Percentiles rank a stretch among this genome's conserved stretches.
Conservation (phyloP, 2,797 vertebrate genomes). For the Siniperca obscura region DNA sequence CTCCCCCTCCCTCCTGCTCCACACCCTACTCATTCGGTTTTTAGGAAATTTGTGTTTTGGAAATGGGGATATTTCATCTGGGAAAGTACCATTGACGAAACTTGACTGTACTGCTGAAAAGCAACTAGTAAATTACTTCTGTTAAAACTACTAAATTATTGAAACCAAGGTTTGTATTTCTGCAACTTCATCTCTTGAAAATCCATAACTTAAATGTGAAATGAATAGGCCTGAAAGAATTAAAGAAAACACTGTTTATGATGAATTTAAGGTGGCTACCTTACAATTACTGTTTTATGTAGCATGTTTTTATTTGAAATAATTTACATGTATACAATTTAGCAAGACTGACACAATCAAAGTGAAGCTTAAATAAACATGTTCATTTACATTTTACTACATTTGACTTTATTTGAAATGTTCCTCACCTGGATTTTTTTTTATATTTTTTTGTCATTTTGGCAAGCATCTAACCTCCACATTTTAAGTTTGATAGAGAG, state of each 20-base stretch:
- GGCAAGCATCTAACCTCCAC: neutral
- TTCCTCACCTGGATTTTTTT: neutral
- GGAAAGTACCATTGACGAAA: conserved; percentile 77
- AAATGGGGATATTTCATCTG: conserved; percentile 60
- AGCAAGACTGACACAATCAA: neutral
- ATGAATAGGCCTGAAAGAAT: neutral
- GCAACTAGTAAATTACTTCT: neutral
- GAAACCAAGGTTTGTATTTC: conserved; percentile 17
- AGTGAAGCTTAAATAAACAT: neutral
- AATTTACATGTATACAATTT: neutral
- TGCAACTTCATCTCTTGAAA: conserved; percentile 2
- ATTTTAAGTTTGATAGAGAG: neutral
- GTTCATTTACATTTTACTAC: neutral
- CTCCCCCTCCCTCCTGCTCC: conserved; percentile 48
- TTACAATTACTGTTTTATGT: neutral
- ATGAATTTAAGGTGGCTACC: neutral
- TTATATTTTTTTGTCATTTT: neutral
- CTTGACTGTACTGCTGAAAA: conserved; percentile 43
- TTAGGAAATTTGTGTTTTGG: conserved; percentile 66
- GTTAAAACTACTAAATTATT: conserved; percentile 9
- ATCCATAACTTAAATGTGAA: neutral
- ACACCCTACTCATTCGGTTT: conserved; percentile 76
- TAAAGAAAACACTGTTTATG: neutral
- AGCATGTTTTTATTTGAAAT: neutral
- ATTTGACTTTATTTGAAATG: neutral